Evolutionary conservation across 1,140 invertebrate species (phyloP).

Genomic region (Halotydeus destructor): DNA sequence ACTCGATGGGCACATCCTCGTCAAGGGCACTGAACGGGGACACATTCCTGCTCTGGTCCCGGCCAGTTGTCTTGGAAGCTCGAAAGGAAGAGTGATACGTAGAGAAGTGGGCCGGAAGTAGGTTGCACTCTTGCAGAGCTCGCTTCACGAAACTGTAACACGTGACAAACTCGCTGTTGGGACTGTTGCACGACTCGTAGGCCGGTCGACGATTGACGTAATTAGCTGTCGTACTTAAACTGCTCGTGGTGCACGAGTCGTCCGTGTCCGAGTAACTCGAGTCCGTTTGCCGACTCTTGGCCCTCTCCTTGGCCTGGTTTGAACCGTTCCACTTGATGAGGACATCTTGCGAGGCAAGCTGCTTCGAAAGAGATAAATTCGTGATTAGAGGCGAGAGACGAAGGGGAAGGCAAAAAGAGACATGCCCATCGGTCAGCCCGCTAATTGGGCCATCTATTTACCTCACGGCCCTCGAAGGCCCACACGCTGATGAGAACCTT

Average conservation of each 20-base stretch:
- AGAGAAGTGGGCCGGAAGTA: background rate
- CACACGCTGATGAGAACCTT: constrained; percentile 80
- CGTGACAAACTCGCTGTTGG: constrained; percentile 54
- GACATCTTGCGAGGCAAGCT: constrained; percentile 79
- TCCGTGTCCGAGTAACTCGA: constrained; percentile 19
- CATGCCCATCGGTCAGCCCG: too few relatives aligned
- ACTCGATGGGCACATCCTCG: constrained; percentile 56
- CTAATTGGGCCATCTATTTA: too few relatives aligned
- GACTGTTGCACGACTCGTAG: constrained; percentile 12
- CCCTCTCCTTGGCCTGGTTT: constrained; percentile 20
- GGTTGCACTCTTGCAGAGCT: constrained; percentile 39
- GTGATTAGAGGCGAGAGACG: too few relatives aligned
- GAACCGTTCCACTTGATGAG: constrained; percentile 78
- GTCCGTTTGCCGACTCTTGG: background rate
- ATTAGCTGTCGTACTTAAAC: background rate
- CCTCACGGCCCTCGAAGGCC: too few relatives aligned
- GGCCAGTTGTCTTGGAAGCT: constrained; percentile 4
- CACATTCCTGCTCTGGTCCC: constrained; percentile 3
- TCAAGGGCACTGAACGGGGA: constrained; percentile 6
- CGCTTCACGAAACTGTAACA: constrained; percentile 78
- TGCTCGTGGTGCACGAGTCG: constrained; percentile 22
- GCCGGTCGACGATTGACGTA: constrained; percentile 3
- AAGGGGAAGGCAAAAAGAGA: too few relatives aligned
- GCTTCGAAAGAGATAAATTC: too few relatives aligned
- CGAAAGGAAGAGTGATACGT: background rate